These are phyloP conservation scores for Hypothenemus hampei DNA, from an alignment of 1,140 invertebrate species.

Conservation along the genomic window DNA sequence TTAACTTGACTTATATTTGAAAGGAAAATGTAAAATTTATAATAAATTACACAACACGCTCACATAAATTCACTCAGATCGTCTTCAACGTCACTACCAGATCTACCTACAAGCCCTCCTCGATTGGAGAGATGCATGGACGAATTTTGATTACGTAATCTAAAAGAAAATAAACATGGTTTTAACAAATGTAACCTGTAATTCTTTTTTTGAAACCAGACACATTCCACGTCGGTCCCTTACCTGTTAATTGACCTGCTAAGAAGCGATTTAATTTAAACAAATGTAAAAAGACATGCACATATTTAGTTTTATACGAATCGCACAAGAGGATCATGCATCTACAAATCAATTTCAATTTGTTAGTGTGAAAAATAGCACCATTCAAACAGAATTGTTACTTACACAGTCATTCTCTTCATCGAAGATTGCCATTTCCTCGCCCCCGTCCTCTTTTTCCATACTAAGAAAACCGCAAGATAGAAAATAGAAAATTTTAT, in stretches of 20 bases:
- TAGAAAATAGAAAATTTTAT: background rate
- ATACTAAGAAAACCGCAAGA: constrained; percentile 33
- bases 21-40: too few relatives aligned
- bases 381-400: constrained; percentile 10
- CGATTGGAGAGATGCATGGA: constrained; percentile 39
- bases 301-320: background rate
- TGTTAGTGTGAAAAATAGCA: too few relatives aligned
- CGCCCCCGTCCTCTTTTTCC: constrained; percentile 44
- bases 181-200: too few relatives aligned
- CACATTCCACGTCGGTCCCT: too few relatives aligned
- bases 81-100: constrained; percentile 41
- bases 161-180: too few relatives aligned
- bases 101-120: constrained; percentile 31
- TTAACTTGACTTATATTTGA: too few relatives aligned
- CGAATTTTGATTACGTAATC: constrained; percentile 43
- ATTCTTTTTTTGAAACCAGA: too few relatives aligned
- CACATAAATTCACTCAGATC: constrained; percentile 32
- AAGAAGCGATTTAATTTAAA: background rate
- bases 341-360: too few relatives aligned
- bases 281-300: background rate
- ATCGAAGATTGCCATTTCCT: constrained; percentile 44
- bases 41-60: background rate
- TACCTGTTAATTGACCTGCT: background rate
- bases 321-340: constrained; percentile 6
- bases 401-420: constrained; percentile 44